Conservation (phyloP, 2,113 vertebrate species). For the Setophaga petechia region DNA sequence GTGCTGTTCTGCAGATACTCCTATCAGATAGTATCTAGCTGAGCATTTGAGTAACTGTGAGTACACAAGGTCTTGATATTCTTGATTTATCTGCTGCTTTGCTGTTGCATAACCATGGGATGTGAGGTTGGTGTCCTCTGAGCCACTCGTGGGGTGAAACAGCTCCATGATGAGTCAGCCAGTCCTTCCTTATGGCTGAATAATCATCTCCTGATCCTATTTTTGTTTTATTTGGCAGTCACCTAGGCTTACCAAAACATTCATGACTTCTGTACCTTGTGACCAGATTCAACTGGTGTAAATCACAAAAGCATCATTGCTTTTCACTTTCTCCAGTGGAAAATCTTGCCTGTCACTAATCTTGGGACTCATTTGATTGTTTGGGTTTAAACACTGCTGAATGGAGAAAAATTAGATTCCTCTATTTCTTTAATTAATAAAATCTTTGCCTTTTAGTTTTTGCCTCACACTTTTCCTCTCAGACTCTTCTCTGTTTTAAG, state of each 20-base stretch:
- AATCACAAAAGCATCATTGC: not conserved
- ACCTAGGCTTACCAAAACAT: slow-evolving; percentile 43
- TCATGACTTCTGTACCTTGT: slow-evolving; percentile 51
- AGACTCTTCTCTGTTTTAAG: not conserved
- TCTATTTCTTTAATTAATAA: not conserved
- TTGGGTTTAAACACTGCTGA: slow-evolving; percentile 14
- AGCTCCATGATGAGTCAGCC: slow-evolving; percentile 14
- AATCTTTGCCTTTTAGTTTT: not conserved
- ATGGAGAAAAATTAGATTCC: not conserved
- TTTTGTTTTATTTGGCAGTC: slow-evolving; percentile 50
- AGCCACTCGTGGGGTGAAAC: not conserved
- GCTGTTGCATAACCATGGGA: not conserved
- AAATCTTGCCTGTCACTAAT: slow-evolving; percentile 21
- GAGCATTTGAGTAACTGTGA: not conserved
- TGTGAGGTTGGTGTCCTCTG: not conserved
- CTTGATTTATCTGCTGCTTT: not conserved
- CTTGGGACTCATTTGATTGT: not conserved
- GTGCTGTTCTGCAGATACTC: slow-evolving; percentile 50
- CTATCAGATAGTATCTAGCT: not conserved
- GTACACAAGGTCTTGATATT: not conserved
- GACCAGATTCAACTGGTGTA: slow-evolving; percentile 30
- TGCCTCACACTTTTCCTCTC: not conserved
- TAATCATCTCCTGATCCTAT: slow-evolving; percentile 37
- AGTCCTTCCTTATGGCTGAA: slow-evolving; percentile 13
- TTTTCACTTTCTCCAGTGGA: slow-evolving; percentile 44